Base-by-base conservation (phyloP, 2,888 invertebrate genomes). In the Melanotus villosus region DNA sequence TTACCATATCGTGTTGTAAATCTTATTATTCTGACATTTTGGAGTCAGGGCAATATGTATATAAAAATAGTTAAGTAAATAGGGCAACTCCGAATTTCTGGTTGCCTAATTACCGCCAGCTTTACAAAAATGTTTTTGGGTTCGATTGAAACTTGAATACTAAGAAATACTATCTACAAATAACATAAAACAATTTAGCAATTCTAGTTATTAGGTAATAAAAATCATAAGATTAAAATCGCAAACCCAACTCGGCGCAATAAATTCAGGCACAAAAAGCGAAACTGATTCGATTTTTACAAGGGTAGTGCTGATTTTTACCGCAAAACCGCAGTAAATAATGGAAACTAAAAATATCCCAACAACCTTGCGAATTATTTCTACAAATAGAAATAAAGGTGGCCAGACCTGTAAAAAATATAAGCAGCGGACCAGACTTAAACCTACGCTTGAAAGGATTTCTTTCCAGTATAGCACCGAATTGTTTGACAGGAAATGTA, bases 301-400 rank as follows among this genome's bases (percentile, higher is more conserved):
- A 66, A 68, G 68, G 68, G 64, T 63, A 63, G 57, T 50, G 56
- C 32, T 16, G 50, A 54, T 56, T 70, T 72, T 70, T 65, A 70
- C 71, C 74, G 65, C 67, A 72, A 74, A 76, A 75, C 75, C 77
- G 68, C 75, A 77, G 45, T 60, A 62, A 73, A 73, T 76, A 76
- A 76, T 77, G 75, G 73, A 69, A 73, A 77, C 76, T 75, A 75
- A 76, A 76, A 76, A 75, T 75, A 76, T 65, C 69, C 54, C 34
- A 23, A 57, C 76, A 79, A 70, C 77, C 78, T 79, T 78, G 78
- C 76, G 58, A 74, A 73, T 73, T 72, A 75, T 76, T 75, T 74
- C 74, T 69, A 71, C 72, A 73, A 71, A 71, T 73, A 68, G 72
- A 73, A 71, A 72, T 72, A 74, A 75, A 75, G 71, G 71, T 65